Percentiles rank a stretch among this genome's conserved stretches.
Conservation (phyloP, 2,113 vertebrate genomes). For the Prionailurus bengalensis region DNA sequence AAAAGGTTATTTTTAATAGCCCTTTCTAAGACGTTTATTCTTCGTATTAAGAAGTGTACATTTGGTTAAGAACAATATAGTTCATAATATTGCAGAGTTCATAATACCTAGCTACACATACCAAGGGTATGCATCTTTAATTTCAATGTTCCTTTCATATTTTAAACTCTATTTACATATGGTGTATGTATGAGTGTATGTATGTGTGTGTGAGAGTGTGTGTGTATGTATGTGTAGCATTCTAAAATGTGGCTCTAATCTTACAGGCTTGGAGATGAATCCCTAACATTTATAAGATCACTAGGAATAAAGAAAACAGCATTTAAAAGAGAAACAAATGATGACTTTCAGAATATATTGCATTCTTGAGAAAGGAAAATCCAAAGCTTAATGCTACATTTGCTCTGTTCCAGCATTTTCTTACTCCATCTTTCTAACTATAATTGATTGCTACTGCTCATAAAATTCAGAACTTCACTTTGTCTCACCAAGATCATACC, state of each 20-base stretch:
- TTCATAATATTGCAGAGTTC: background rate
- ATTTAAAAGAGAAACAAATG: background rate
- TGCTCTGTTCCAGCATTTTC: background rate
- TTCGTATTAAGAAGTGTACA: background rate
- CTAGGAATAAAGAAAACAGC: background rate
- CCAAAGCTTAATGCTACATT: background rate
- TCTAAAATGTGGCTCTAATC: background rate
- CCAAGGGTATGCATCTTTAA: background rate
- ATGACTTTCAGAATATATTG: background rate
- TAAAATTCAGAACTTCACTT: background rate
- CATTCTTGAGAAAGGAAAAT: background rate
- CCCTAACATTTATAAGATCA: background rate
- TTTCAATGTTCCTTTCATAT: background rate
- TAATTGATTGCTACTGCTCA: background rate
- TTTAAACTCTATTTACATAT: background rate
- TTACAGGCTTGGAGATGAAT: background rate
- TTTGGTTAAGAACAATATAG: background rate
- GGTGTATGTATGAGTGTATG: background rate
- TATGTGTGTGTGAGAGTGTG: background rate
- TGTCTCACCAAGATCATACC: background rate
- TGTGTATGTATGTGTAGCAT: background rate
- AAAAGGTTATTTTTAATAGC: background rate
- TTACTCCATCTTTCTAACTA: background rate
- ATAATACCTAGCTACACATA: background rate
- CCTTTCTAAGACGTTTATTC: background rate